Conservation (phyloP, 2,113 vertebrate species). For the Petrocephalus zakoni region DNA sequence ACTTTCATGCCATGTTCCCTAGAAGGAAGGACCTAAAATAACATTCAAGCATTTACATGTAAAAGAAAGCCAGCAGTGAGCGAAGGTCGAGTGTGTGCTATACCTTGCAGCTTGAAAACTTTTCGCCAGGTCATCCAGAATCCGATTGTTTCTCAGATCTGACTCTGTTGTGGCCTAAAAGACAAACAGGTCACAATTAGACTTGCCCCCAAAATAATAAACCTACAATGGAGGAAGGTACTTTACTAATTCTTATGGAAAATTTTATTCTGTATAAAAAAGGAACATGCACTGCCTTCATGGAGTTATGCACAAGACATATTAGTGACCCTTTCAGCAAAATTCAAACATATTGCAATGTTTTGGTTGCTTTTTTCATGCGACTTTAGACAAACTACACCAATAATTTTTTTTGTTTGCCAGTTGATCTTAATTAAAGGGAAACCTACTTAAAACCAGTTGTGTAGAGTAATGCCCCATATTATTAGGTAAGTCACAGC, state of each 20-base stretch:
- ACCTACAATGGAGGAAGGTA: not conserved
- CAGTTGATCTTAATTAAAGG: not conserved
- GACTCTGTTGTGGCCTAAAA: conserved; percentile 74
- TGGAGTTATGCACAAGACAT: not conserved
- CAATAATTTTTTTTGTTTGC: not conserved
- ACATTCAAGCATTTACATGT: not conserved
- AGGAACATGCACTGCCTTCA: not conserved
- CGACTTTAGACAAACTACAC: not conserved
- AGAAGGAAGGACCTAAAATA: not conserved
- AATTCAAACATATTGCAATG: not conserved
- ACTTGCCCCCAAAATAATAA: conserved; percentile 20
- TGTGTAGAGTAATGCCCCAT: not conserved
- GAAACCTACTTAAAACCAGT: not conserved
- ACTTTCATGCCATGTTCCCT: not conserved
- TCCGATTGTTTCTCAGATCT: conserved; percentile 84
- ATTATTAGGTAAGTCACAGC: not conserved
- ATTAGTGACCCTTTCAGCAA: not conserved
- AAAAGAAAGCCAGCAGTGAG: not conserved
- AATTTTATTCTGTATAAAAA: not conserved
- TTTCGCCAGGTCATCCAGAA: conserved; percentile 80
- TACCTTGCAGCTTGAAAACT: conserved; percentile 81
- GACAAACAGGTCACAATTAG: conserved; percentile 32
- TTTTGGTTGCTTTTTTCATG: not conserved
- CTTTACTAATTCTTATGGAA: not conserved
- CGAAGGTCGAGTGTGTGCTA: not conserved